A percentile compares a stretch with the other conserved stretches of the same genome.
Conservation (phyloP, 2,113 vertebrate species). For the Pimephales promelas region DNA sequence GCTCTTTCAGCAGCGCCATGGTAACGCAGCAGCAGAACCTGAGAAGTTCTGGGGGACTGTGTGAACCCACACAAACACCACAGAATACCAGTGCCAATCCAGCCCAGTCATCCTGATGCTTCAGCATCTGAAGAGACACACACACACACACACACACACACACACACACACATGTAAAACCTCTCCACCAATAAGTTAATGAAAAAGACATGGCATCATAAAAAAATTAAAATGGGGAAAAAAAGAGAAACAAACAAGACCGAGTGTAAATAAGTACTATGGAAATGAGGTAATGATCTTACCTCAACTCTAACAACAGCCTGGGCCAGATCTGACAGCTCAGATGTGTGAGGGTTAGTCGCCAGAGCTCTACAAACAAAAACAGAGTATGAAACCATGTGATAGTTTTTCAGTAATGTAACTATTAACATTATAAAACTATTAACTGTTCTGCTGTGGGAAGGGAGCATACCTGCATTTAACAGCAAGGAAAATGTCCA, state of each 20-base stretch:
- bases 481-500: slow-evolving; percentile 66
- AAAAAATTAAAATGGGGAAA: not conserved
- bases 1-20: slow-evolving; percentile 76
- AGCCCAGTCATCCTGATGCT: slow-evolving; percentile 84
- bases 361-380: slow-evolving; percentile 45
- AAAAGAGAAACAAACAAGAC: too few relatives aligned
- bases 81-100: slow-evolving; percentile 81
- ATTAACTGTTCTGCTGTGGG: not conserved
- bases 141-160: not conserved
- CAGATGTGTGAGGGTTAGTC: slow-evolving; percentile 33
- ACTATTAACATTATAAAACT: not conserved
- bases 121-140: slow-evolving; percentile 77
- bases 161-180: too few relatives aligned
- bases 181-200: too few relatives aligned
- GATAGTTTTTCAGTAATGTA: not conserved
- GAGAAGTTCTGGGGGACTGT: slow-evolving; percentile 78
- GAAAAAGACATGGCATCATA: too few relatives aligned
- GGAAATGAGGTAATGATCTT: not conserved
- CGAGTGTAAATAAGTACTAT: not conserved
- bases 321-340: slow-evolving; percentile 60
- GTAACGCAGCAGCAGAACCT: slow-evolving; percentile 78
- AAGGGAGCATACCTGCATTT: slow-evolving; percentile 75
- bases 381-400: not conserved
- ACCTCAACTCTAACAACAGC: slow-evolving; percentile 71
- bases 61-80: slow-evolving; percentile 69